Evolutionary conservation across 2,888 invertebrate species (phyloP), one percentile per base, ranked within the genome.

Genomic region (Colostygia pectinataria): DNA sequence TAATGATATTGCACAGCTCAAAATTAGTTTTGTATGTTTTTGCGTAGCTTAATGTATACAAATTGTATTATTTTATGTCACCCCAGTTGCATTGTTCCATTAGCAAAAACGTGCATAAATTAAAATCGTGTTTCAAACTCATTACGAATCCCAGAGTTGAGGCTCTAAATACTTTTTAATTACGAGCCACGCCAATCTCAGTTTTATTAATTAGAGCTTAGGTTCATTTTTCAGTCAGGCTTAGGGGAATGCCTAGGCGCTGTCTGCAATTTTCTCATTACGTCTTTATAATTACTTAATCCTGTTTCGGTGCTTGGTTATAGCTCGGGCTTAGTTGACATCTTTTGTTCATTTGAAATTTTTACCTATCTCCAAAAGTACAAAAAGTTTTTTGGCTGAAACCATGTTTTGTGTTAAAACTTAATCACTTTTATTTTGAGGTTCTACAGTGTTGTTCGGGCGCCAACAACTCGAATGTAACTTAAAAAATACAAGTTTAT

Each of bases 91-190:
- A 31, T 40, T 45, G 46, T 38, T 40, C 42, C 55, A 52, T 58
- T 61, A 57, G 57, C 50, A 40, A 49, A 45, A 45, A 50, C 33
- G 36, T 46, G 48, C 25, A 44, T 45, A 10, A 52, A 55, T 56
- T 53, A 53, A 52, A 56, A 34, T 36, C 41, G 10, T 33, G 39
- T 54, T 57, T 56, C 18, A 43, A 57, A 46, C 55, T 55, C 57
- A 51, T 57, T 57, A 57, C 28, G 36, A 40, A 38, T 37, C 33
- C 33, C 9, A 14, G 20, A 39, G 52, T 43, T 34, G 8, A 45
- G 33, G 18, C 40, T 42, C 42, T 63, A 66, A 66, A 63, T 61
- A 63, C 53, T 61, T 66, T 67, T 57, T 66, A 62, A 70, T 73
- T 66, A 65, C 59, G 58, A 66, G 61, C 61, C 63, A 60, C 64